These are phyloP conservation scores for Bos indicus DNA, from an alignment of 2,113 vertebrate genomes.

Conservation along the genomic window DNA sequence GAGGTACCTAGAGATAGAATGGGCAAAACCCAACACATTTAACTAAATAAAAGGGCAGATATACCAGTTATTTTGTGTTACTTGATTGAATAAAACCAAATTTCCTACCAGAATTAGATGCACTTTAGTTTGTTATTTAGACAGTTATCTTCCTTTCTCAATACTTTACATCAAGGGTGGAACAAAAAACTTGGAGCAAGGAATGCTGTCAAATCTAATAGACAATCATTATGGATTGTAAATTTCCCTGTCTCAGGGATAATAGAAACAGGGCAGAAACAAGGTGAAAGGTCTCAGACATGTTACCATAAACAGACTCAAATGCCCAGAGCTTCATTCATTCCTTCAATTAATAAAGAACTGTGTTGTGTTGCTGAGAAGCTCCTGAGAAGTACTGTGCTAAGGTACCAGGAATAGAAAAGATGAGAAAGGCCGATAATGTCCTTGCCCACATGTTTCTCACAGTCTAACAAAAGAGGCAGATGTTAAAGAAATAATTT, in stretches of 20 bases:
- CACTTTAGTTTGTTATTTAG: background rate
- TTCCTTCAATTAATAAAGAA: background rate
- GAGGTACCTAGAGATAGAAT: background rate
- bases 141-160: background rate
- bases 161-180: background rate
- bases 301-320: background rate
- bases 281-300: background rate
- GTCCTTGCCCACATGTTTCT: background rate
- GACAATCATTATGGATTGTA: background rate
- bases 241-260: background rate
- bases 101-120: background rate
- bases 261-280: background rate
- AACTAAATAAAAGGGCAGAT: background rate
- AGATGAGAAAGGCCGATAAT: background rate
- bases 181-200: background rate
- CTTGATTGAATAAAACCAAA: slow-evolving; percentile 7
- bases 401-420: background rate
- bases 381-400: background rate
- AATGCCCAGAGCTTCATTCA: background rate
- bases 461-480: background rate
- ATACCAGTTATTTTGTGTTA: background rate
- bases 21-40: background rate
- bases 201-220: background rate
- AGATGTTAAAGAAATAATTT: background rate
- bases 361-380: too few species aligned